Conservation (phyloP, 2,888 invertebrate genomes). For the Oxytorus armatus region DNA sequence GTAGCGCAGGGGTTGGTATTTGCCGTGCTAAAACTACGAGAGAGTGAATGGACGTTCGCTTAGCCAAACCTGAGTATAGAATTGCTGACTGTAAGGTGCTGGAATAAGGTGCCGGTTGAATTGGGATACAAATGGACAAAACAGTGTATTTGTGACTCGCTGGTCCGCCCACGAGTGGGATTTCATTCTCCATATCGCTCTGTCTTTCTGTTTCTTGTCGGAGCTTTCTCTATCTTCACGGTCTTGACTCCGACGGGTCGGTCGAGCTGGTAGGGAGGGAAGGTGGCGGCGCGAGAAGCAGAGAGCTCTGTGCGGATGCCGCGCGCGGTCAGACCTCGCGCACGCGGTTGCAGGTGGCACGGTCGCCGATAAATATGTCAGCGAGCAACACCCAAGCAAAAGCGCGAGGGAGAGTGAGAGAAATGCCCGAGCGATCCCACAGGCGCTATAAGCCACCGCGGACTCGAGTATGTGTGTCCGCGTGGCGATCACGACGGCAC, state of each 20-base stretch:
- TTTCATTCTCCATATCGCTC: slow-evolving; percentile 44
- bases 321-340: slow-evolving; percentile 75
- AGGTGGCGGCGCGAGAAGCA: slow-evolving; percentile 44
- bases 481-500: slow-evolving; percentile 32
- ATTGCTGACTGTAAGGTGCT: slow-evolving; percentile 31
- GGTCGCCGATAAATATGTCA: slow-evolving; percentile 84
- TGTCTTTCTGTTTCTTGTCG: slow-evolving; percentile 46
- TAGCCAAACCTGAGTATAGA: slow-evolving; percentile 27
- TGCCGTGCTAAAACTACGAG: neutral
- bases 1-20: too few relatives aligned
- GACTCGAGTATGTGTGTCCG: slow-evolving; percentile 52
- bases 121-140: slow-evolving; percentile 74
- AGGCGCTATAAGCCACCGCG: slow-evolving; percentile 57
- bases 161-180: slow-evolving; percentile 9
- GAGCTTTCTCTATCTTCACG: slow-evolving; percentile 43
- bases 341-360: slow-evolving; percentile 81
- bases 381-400: slow-evolving; percentile 79
- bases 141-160: slow-evolving; percentile 22
- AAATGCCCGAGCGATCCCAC: slow-evolving; percentile 56
- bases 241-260: slow-evolving; percentile 28
- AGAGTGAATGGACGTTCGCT: slow-evolving; percentile 18
- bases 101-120: slow-evolving; percentile 31
- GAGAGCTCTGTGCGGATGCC: slow-evolving; percentile 79
- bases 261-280: too few relatives aligned
- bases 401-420: slow-evolving; percentile 68